phyloP scores from a whole-genome alignment of 2,797 vertebrate species.

The Phrynocephalus forsythii region DNA sequence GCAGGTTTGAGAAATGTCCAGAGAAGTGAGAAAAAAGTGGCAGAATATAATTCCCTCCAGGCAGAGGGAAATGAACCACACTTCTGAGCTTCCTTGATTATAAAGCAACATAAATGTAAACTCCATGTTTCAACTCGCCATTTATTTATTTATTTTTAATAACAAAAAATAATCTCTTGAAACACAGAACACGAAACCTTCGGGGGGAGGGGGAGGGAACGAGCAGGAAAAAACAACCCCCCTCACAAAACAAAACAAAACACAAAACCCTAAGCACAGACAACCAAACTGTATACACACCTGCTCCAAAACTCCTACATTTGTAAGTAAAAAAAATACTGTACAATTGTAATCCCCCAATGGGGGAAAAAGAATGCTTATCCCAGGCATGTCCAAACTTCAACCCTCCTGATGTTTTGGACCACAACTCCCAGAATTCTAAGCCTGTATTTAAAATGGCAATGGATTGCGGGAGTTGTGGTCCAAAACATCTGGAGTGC shows the following conservation, averaged over 20 bases:
- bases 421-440: no score
- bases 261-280: slow-evolving; percentile 17
- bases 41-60: neutral
- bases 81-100: neutral
- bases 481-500: no score
- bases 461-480: no score
- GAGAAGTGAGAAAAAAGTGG: no score
- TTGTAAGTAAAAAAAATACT: neutral
- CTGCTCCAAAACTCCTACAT: neutral
- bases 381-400: no score
- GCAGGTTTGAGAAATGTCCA: neutral
- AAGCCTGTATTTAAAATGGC: no score
- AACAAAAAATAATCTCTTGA: slow-evolving; percentile 76
- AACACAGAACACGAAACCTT: slow-evolving; percentile 66
- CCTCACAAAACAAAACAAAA: neutral
- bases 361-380: neutral
- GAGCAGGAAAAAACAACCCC: neutral
- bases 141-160: slow-evolving; percentile 38
- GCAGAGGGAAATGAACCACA: no score
- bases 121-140: accelerated
- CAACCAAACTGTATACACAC: slow-evolving; percentile 65
- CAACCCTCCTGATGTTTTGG: no score
- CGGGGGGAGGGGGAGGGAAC: neutral
- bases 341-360: neutral
- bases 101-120: neutral